Percentiles rank a stretch among this genome's conserved stretches.
These are phyloP conservation scores for Stichodactyla mertensii DNA, from an alignment of 64 coral and sea anemone genomes.

Conservation along the genomic window DNA sequence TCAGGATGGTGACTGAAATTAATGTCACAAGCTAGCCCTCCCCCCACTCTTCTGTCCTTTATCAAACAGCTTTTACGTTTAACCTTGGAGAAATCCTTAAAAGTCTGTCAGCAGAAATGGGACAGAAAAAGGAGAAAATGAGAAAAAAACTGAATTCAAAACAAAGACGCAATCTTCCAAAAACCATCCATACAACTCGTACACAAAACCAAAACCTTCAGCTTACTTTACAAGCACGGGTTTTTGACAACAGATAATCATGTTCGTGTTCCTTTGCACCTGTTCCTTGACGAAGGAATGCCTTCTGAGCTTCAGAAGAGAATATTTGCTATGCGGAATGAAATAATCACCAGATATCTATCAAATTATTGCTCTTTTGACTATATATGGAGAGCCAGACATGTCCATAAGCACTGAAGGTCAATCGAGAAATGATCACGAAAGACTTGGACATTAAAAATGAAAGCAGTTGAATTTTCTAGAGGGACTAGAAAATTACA, in stretches of 20 bases:
- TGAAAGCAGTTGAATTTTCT: not conserved
- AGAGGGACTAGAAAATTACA: not conserved
- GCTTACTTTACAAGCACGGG: not conserved
- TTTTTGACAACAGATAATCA: not conserved
- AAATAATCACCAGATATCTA: not conserved
- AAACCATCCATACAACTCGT: not conserved
- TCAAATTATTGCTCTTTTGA: slow-evolving; percentile 11
- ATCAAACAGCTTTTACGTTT: not conserved
- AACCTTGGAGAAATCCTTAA: not conserved
- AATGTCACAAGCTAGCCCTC: no score
- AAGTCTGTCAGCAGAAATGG: not conserved
- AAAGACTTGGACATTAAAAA: not conserved
- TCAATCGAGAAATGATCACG: not conserved
- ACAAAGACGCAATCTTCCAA: not conserved
- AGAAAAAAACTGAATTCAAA: not conserved
- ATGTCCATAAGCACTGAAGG: not conserved
- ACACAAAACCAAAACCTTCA: not conserved
- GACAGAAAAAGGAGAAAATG: not conserved
- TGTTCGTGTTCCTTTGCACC: not conserved
- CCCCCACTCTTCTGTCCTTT: not conserved
- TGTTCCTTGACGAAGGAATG: not conserved
- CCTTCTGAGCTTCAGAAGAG: not conserved
- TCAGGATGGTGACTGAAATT: not conserved
- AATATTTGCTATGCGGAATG: not conserved
- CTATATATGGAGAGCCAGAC: not conserved